A percentile compares a stretch with the other conserved stretches of the same genome.
Conservation (phyloP, 2,113 vertebrate species). For the Zingel zingel region DNA sequence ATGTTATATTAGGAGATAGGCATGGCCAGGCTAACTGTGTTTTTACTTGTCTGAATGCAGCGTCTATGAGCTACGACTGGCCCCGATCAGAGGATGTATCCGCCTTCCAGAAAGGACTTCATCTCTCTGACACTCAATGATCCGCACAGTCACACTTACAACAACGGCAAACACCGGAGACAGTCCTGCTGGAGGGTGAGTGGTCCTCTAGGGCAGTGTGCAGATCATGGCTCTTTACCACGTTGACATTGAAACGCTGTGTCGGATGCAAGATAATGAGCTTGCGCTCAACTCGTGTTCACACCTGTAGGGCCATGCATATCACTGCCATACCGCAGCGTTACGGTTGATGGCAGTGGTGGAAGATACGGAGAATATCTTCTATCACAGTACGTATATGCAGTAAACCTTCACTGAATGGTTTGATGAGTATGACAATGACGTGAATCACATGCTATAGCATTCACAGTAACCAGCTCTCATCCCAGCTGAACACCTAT, state of each 20-base stretch:
- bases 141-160: slow-evolving; percentile 83
- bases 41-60: slow-evolving; percentile 24
- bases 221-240: background rate
- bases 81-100: slow-evolving; percentile 82
- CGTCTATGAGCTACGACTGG: slow-evolving; percentile 54
- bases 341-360: background rate
- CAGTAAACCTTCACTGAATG: background rate
- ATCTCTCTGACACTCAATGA: slow-evolving; percentile 90
- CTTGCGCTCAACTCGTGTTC: background rate
- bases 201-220: background rate
- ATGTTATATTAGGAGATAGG: background rate
- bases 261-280: background rate
- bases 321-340: background rate
- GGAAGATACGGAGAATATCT: background rate
- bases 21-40: background rate
- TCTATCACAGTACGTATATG: background rate
- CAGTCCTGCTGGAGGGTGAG: slow-evolving; percentile 96
- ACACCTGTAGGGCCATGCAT: background rate
- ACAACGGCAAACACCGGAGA: slow-evolving; percentile 89
- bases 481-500: background rate
- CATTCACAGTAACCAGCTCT: background rate
- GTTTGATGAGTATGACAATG: background rate
- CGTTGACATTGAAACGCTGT: no score
- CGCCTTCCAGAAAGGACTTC: slow-evolving; percentile 90
- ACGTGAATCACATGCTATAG: background rate